A percentile compares a stretch with the other conserved stretches of the same genome.
phyloP scores from a whole-genome alignment of 1,140 invertebrate species.

The Proctacanthus coquilletti region DNA sequence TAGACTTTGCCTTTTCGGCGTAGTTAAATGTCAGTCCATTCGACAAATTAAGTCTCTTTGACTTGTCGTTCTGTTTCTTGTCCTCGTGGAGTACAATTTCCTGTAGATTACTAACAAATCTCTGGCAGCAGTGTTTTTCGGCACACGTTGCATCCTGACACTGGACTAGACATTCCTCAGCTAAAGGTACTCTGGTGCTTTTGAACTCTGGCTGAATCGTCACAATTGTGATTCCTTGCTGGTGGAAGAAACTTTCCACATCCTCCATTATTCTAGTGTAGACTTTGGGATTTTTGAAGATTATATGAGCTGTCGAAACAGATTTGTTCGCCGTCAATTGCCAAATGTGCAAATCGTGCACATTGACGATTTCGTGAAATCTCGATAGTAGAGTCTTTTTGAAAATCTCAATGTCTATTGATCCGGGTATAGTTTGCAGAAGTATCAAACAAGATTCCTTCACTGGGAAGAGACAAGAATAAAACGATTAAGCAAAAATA shows the following conservation, averaged over 20 bases:
- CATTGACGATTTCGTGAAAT: constrained; percentile 64
- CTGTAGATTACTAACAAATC: no score
- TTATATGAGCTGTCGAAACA: constrained; percentile 57
- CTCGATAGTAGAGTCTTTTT: constrained; percentile 43
- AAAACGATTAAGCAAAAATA: constrained; percentile 8
- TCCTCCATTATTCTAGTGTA: constrained; percentile 39
- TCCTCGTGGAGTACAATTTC: no score
- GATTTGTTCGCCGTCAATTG: constrained; percentile 52
- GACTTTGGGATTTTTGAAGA: constrained; percentile 44
- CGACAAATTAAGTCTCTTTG: no score
- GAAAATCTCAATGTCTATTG: constrained; percentile 54
- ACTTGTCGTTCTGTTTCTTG: no score
- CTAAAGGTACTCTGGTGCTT: constrained; percentile 14
- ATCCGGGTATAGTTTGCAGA: constrained; percentile 64
- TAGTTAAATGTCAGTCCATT: no score
- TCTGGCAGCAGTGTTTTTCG: no score
- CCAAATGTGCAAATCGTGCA: constrained; percentile 74
- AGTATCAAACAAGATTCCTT: constrained; percentile 63
- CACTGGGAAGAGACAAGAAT: constrained; percentile 38
- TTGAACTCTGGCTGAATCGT: constrained; percentile 67
- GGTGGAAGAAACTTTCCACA: constrained; percentile 49
- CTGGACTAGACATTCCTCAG: no score
- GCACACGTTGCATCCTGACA: no score
- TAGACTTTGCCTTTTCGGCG: no score
- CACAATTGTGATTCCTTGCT: constrained; percentile 57